Percentiles rank a stretch among this genome's conserved stretches.
Evolutionary conservation across 2,113 vertebrate species (phyloP).

Genomic region (Anarhynchus alexandrinus): DNA sequence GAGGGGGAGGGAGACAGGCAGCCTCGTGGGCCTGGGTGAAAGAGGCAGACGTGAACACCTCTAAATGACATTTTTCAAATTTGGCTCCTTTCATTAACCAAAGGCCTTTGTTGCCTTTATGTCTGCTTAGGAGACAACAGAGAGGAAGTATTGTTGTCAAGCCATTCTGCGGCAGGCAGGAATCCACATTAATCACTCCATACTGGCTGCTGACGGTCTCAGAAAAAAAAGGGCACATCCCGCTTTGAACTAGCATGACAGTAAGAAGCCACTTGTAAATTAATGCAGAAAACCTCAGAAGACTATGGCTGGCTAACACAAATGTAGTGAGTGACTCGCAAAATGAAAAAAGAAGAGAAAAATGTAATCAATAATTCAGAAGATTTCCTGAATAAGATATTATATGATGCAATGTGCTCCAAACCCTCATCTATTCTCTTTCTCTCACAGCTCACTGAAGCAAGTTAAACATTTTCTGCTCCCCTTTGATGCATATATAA

Average conservation of each 20-base stretch:
- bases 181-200: neutral
- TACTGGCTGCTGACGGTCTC: neutral
- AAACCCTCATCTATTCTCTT: neutral
- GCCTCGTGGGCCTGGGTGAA: neutral
- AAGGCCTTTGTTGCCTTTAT: conserved; percentile 5
- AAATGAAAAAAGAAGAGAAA: neutral
- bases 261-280: neutral
- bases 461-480: neutral
- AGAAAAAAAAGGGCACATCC: neutral
- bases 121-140: neutral
- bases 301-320: neutral
- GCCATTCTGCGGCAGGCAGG: neutral
- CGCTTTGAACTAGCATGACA: neutral
- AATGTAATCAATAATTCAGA: neutral
- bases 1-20: neutral
- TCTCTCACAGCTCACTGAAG: neutral
- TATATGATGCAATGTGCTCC: neutral
- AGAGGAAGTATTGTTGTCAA: neutral
- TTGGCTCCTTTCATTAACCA: neutral
- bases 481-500: neutral
- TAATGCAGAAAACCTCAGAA: neutral
- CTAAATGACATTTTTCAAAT: neutral
- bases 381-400: neutral
- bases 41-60: neutral
- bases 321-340: neutral